These are phyloP conservation scores for Caradrina kadenii DNA, from an alignment of 2,888 invertebrate genomes.

Conservation along the genomic window DNA sequence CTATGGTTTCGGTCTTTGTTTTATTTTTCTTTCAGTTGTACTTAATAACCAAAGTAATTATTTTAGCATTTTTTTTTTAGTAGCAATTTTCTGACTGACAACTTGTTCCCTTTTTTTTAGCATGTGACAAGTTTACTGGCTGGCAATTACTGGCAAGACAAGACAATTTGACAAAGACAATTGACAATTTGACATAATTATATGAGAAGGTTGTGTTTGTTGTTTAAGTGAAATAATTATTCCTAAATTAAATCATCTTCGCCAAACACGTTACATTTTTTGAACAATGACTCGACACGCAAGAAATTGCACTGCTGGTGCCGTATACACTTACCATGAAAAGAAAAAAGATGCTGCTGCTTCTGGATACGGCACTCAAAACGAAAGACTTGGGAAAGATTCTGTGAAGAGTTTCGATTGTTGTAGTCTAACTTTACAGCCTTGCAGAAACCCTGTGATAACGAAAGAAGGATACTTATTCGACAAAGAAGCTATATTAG, in stretches of 20 bases:
- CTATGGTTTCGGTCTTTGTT: not conserved
- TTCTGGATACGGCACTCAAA: constrained; percentile 97
- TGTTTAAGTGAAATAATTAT: not conserved
- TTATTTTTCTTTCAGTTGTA: too few relatives aligned
- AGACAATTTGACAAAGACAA: too few relatives aligned
- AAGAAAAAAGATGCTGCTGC: constrained; percentile 98
- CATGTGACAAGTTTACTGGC: too few relatives aligned
- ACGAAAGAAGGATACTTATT: constrained; percentile 96
- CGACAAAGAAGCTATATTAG: constrained; percentile 98
- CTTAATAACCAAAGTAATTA: too few relatives aligned
- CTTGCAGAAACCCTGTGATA: constrained; percentile 97
- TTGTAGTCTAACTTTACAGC: constrained; percentile 98
- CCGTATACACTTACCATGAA: constrained; percentile 99
- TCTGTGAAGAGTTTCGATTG: constrained; percentile 98
- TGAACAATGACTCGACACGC: constrained; percentile 97
- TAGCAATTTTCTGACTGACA: too few relatives aligned
- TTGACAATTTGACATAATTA: constrained; percentile 9
- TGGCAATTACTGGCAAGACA: too few relatives aligned
- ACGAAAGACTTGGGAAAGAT: constrained; percentile 97
- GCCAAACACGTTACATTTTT: not conserved
- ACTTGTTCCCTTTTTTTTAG: too few relatives aligned
- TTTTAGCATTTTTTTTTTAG: too few relatives aligned
- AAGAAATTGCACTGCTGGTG: constrained; percentile 99
- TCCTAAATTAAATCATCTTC: not conserved
- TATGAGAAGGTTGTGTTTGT: not conserved